These are phyloP conservation scores for Sinella curviseta DNA, from an alignment of 1,140 invertebrate species.

Conservation along the genomic window DNA sequence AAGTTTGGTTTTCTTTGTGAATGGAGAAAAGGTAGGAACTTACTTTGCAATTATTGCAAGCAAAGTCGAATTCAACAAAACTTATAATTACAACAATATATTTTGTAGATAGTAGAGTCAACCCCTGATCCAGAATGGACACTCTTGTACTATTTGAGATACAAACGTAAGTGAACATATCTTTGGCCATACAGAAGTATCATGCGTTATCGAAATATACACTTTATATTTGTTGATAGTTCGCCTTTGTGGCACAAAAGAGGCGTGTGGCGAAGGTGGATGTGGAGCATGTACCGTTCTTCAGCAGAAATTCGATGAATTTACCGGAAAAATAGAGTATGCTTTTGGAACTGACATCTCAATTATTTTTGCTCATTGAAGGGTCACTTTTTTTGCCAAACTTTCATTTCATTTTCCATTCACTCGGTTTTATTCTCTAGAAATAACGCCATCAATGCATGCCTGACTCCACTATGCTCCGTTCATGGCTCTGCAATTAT, in stretches of 20 bases:
- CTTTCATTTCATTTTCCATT: neutral
- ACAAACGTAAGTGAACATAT: conserved; percentile 62
- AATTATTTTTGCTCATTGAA: too few relatives aligned
- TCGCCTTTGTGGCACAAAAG: conserved; percentile 78
- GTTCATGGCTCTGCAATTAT: conserved; percentile 83
- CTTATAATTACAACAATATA: neutral
- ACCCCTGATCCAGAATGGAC: conserved; percentile 82
- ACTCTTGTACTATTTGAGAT: conserved; percentile 76
- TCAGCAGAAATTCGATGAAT: conserved; percentile 73
- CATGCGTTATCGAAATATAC: conserved; percentile 32
- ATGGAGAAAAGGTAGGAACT: conserved; percentile 41
- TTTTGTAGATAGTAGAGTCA: conserved; percentile 57
- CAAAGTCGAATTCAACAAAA: neutral
- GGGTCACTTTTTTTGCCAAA: neutral
- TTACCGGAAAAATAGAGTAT: conserved; percentile 66
- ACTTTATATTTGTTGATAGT: conserved; percentile 56
- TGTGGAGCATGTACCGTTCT: conserved; percentile 93
- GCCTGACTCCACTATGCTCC: conserved; percentile 77
- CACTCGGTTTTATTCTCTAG: conserved; percentile 56
- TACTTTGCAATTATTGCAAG: neutral
- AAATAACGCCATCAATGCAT: conserved; percentile 86
- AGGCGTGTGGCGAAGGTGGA: conserved; percentile 88
- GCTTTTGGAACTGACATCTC: too few relatives aligned
- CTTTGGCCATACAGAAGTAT: neutral
- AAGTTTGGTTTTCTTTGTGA: conserved; percentile 35